These are phyloP conservation scores for Glaucidium brasilianum DNA, from an alignment of 2,113 vertebrate genomes.

Conservation along the genomic window DNA sequence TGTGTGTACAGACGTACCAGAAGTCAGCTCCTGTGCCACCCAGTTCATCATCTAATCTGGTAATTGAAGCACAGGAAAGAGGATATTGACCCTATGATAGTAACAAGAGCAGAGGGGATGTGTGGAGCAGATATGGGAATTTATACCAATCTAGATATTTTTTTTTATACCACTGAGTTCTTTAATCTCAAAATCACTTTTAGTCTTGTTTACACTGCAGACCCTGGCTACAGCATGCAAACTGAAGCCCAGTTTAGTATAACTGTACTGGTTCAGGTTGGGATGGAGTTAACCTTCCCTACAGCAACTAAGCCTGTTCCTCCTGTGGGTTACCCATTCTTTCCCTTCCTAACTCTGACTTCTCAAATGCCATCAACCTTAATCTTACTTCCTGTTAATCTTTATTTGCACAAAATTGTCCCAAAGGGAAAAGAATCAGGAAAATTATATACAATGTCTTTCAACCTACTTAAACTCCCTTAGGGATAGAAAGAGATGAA, in stretches of 20 bases:
- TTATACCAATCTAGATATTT: neutral
- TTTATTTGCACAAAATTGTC: neutral
- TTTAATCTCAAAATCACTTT: neutral
- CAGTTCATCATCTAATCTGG: neutral
- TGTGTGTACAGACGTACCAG: fast-evolving
- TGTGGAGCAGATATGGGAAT: neutral
- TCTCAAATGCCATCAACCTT: neutral
- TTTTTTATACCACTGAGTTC: neutral
- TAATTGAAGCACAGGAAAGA: neutral
- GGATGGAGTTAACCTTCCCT: too few relatives aligned
- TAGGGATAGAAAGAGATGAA: neutral
- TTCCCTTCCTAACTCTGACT: neutral
- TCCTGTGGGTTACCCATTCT: neutral
- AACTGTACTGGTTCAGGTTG: too few relatives aligned
- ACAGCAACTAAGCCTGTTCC: neutral
- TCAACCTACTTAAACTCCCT: neutral
- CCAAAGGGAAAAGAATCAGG: neutral
- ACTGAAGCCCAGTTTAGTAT: neutral
- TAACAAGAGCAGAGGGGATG: neutral
- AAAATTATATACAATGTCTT: neutral
- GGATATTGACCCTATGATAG: neutral
- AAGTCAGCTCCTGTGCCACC: neutral
- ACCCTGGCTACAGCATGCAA: neutral
- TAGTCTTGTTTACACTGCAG: neutral
- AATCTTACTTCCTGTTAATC: neutral